Conservation (phyloP, 2,888 invertebrate genomes). For the Pomacea canaliculata region DNA sequence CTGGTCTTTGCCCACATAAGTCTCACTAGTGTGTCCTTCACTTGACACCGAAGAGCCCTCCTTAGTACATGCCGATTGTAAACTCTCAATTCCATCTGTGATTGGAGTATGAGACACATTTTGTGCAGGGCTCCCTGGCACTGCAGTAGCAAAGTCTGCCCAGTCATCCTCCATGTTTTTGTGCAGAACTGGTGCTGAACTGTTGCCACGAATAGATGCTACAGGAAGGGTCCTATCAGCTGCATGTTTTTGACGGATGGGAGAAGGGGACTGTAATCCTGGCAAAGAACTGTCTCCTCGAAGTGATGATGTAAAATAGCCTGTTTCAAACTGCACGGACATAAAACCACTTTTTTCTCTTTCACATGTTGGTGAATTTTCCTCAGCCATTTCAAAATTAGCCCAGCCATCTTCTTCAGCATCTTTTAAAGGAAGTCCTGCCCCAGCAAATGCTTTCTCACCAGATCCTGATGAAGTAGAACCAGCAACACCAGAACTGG, state of each 20-base stretch:
- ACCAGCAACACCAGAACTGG: not conserved
- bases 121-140: not conserved
- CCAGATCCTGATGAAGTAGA: not conserved
- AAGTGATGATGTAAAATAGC: not conserved
- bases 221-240: not conserved
- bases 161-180: constrained; percentile 41
- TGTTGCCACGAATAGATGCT: not conserved
- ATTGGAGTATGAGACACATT: not conserved
- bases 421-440: not conserved
- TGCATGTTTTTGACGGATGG: not conserved
- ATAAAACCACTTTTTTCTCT: too few species aligned
- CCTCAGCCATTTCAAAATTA: constrained; percentile 35
- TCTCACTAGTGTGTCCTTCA: not conserved
- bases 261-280: not conserved
- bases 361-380: not conserved
- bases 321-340: too few species aligned
- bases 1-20: constrained; percentile 5
- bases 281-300: not conserved
- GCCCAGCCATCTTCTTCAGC: constrained; percentile 42
- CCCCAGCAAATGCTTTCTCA: not conserved
- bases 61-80: too few species aligned
- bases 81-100: too few species aligned
- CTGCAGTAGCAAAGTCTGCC: constrained; percentile 43
- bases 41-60: not conserved
- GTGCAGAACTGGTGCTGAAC: not conserved